phyloP scores from a whole-genome alignment of 1,140 invertebrate species.

The Drosophila bipectinata region DNA sequence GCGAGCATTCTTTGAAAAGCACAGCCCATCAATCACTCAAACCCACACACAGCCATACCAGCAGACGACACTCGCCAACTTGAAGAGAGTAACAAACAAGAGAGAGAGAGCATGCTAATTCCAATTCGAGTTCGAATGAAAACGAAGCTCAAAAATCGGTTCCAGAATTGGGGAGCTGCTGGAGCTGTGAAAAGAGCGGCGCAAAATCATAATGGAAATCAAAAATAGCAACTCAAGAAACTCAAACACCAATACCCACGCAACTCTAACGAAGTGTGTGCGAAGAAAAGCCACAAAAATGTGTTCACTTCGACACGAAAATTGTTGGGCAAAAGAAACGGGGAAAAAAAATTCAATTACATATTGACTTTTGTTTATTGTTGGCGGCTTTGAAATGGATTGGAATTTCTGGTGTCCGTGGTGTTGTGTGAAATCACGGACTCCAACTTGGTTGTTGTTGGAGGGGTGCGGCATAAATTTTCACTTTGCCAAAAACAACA shows the following conservation, averaged over 20 bases:
- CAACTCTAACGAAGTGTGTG: slow-evolving; percentile 56
- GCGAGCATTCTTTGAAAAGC: slow-evolving; percentile 66
- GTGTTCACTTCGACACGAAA: slow-evolving; percentile 51
- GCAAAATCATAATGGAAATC: slow-evolving; percentile 47
- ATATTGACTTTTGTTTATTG: slow-evolving; percentile 65
- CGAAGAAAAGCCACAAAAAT: slow-evolving; percentile 61
- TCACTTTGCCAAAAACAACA: slow-evolving; percentile 65
- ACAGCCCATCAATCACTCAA: slow-evolving; percentile 62
- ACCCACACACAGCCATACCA: slow-evolving; percentile 20
- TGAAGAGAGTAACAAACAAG: slow-evolving; percentile 8
- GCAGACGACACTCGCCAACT: neutral
- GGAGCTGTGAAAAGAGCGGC: slow-evolving; percentile 55
- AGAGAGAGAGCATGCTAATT: slow-evolving; percentile 48
- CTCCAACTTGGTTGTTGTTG: slow-evolving; percentile 26
- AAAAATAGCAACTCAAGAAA: slow-evolving; percentile 39
- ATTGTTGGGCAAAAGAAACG: slow-evolving; percentile 60
- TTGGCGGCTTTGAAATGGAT: slow-evolving; percentile 68
- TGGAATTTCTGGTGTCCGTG: slow-evolving; percentile 49
- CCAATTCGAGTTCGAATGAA: slow-evolving; percentile 71
- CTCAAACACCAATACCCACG: neutral
- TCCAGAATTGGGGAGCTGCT: slow-evolving; percentile 25
- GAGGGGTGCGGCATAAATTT: slow-evolving; percentile 50
- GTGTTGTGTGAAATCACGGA: slow-evolving; percentile 40
- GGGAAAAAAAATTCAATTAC: slow-evolving; percentile 66
- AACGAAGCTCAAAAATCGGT: slow-evolving; percentile 68